Evolutionary conservation across 2,797 vertebrate genomes (phyloP).

Genomic region (Amniataba percoides): DNA sequence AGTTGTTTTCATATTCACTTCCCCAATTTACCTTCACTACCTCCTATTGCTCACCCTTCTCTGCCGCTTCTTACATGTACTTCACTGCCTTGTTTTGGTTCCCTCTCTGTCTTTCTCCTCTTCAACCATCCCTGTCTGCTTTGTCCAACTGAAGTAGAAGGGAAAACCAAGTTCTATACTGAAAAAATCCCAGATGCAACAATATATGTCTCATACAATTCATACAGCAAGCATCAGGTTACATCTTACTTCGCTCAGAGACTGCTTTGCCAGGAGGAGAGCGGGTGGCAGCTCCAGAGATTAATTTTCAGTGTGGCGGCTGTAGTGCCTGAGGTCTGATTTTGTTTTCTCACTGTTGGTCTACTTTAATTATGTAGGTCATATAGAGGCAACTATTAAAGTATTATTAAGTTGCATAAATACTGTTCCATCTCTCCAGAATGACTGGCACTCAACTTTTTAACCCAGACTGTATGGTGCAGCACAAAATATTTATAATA

Average conservation of each 20-base stretch:
- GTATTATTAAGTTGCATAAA: too few species aligned
- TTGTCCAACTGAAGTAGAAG: constrained; percentile 28
- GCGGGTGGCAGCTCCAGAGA: too few species aligned
- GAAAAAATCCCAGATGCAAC: constrained; percentile 47
- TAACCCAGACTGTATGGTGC: not conserved
- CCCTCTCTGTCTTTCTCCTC: not conserved
- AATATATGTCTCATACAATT: too few species aligned
- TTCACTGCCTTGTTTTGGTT: constrained; percentile 21
- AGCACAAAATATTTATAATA: not conserved
- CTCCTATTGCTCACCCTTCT: not conserved
- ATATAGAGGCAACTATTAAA: too few species aligned
- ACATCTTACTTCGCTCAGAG: too few species aligned
- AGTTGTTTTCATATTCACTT: constrained; percentile 40
- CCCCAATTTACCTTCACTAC: constrained; percentile 27
- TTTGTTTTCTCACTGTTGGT: too few species aligned
- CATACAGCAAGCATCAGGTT: too few species aligned
- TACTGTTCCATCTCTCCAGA: not conserved
- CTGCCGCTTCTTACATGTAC: constrained; percentile 15
- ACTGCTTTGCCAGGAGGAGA: too few species aligned
- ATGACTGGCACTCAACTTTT: not conserved
- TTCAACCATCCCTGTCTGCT: not conserved
- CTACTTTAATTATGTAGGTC: too few species aligned
- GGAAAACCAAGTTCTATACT: constrained; percentile 25
- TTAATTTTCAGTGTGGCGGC: too few species aligned
- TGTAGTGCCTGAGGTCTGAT: too few species aligned